Base-by-base conservation (phyloP, 1,140 invertebrate genomes). In the Latrodectus geometricus region DNA sequence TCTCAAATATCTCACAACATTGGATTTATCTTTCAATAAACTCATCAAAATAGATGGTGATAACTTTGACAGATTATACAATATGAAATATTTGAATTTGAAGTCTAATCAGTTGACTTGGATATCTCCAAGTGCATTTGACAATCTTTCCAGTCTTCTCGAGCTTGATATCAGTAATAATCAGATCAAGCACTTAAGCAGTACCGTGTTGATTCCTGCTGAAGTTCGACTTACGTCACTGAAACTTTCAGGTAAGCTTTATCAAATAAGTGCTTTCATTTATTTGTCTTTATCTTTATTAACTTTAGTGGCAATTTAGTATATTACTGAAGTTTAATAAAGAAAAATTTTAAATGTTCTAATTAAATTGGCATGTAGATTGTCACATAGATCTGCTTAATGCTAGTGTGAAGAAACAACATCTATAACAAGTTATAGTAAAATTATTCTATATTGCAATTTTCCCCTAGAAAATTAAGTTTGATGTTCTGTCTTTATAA, bases 21-120 rank as follows among this genome's bases (percentile, higher is more conserved):
- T 97, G 69, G 96, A 97, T 90, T 90, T 97, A 15, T 96, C 96
- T 8, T 95, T 93, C 89, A 97, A 97, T 92, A 95, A 96, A 90
- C 94, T 97, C 86, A 94, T 94, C 20, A 93, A 94, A 88, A 94
- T 97, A 78, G 94, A 93, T 73, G 93, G 93, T 12, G 95, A 96
- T 89, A 91, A 97, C 48, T 87, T 87, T 61, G 78, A 82, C 14
- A 82, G 70, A 11, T 69, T 87, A 50, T 82, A 69, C 49, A 87
- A 82, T 56, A 56, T 87, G 54, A 81, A 72, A 52, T 76, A 35
- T 8, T 21, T 87, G 17, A 93, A 95, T 90, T 92, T 97, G n/a
- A 94, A 94, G 89, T 95, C 95, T 4, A 97, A 97, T 90, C 95
- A 94, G 93, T 94, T 97, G 89, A 94, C 95, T 0, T 93, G 93